phyloP scores from a whole-genome alignment of 2,113 vertebrate genomes.

The Coreoperca whiteheadi region DNA sequence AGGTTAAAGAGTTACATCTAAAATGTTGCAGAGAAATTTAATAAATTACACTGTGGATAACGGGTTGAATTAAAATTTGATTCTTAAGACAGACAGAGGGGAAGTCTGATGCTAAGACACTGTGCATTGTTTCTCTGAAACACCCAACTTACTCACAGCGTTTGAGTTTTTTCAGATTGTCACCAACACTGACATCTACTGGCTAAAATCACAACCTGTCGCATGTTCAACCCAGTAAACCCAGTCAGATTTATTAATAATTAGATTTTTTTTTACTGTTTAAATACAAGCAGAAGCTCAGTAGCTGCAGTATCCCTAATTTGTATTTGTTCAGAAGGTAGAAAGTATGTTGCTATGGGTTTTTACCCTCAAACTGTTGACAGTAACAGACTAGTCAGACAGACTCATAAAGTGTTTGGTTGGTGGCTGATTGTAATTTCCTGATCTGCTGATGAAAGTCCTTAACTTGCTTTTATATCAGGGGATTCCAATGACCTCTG shows the following conservation, averaged over 20 bases:
- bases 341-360: background rate
- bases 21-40: background rate
- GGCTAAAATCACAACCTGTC: conserved; percentile 24
- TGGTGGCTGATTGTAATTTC: background rate
- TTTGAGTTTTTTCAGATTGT: background rate
- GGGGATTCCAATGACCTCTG: conserved; percentile 1
- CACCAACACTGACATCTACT: conserved; percentile 72
- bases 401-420: background rate
- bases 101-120: background rate
- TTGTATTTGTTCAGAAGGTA: background rate
- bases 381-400: background rate
- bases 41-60: background rate
- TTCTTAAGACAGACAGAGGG: background rate
- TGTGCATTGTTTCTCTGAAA: background rate
- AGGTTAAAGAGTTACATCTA: background rate
- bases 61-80: background rate
- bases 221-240: too few relatives aligned
- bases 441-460: background rate
- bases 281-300: background rate
- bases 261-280: background rate
- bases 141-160: background rate
- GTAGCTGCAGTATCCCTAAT: fast-evolving
- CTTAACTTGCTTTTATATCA: background rate
- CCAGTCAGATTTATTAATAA: background rate
- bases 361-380: background rate